A percentile compares a stretch with the other conserved stretches of the same genome.
phyloP scores from a whole-genome alignment of 2,113 vertebrate species.

The Antechinus flavipes region DNA sequence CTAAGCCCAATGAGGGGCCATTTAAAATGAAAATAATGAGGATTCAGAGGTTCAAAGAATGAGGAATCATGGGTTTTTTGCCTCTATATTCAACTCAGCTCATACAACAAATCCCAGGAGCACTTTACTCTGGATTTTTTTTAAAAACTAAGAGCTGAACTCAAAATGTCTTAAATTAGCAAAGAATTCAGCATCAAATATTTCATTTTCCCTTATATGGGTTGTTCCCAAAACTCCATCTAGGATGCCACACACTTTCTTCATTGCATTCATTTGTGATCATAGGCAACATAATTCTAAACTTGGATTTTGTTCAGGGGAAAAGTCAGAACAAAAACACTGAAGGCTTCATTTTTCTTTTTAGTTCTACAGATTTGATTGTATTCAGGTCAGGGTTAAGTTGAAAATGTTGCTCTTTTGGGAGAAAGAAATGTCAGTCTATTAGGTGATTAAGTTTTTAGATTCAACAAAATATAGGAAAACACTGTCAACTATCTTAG shows the following conservation, averaged over 20 bases:
- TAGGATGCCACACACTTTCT: constrained; percentile 76
- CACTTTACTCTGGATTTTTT: constrained; percentile 69
- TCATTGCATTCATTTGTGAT: constrained; percentile 68
- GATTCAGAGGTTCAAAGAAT: constrained; percentile 24
- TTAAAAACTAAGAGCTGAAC: constrained; percentile 73
- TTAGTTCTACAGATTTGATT: constrained; percentile 72
- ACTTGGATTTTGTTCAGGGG: constrained; percentile 79
- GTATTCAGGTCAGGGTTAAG: constrained; percentile 73
- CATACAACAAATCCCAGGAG: constrained; percentile 66
- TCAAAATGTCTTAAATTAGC: constrained; percentile 80
- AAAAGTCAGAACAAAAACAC: constrained; percentile 74
- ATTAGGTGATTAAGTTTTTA: constrained; percentile 68
- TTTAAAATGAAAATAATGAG: not conserved
- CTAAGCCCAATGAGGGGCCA: not conserved
- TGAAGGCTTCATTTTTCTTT: constrained; percentile 76
- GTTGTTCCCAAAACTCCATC: constrained; percentile 74
- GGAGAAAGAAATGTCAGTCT: constrained; percentile 73
- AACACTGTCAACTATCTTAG: constrained; percentile 38
- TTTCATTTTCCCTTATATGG: constrained; percentile 81
- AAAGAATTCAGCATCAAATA: constrained; percentile 79
- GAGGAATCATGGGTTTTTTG: constrained; percentile 25
- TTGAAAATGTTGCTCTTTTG: constrained; percentile 77
- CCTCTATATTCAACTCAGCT: constrained; percentile 3
- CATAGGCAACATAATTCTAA: constrained; percentile 76
- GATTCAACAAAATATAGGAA: constrained; percentile 49